Percentiles rank a stretch among this genome's conserved stretches.
phyloP scores from a whole-genome alignment of 1,140 invertebrate species.

The Andrena cerasifolii region DNA sequence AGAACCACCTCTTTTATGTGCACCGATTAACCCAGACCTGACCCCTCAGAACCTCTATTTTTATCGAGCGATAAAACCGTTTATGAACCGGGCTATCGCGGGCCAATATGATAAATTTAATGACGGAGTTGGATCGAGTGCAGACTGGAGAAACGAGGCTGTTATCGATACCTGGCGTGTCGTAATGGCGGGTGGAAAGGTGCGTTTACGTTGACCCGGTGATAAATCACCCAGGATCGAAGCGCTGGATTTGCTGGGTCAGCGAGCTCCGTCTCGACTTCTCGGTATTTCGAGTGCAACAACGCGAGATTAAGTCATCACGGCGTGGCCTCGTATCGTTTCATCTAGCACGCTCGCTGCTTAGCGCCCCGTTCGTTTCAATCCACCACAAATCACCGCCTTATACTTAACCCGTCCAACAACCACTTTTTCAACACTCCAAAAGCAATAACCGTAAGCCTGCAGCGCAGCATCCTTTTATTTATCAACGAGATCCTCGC shows the following conservation, averaged over 20 bases:
- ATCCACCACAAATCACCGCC: too few relatives aligned
- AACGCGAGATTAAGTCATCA: slow-evolving; percentile 32
- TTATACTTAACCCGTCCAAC: too few relatives aligned
- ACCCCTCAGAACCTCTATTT: not conserved
- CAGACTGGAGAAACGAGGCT: slow-evolving; percentile 8
- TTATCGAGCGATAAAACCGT: not conserved
- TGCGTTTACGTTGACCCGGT: slow-evolving; percentile 38
- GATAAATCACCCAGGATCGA: slow-evolving; percentile 48
- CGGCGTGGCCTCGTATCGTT: not conserved
- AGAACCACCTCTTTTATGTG: too few relatives aligned
- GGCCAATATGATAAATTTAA: not conserved
- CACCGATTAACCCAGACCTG: too few relatives aligned
- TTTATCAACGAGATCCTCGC: too few relatives aligned
- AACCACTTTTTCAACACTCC: too few relatives aligned
- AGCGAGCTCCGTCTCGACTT: slow-evolving; percentile 18
- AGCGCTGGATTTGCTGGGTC: slow-evolving; percentile 28
- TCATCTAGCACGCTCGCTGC: not conserved
- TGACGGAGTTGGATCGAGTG: not conserved
- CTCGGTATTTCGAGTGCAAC: slow-evolving; percentile 14
- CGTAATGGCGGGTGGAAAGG: slow-evolving; percentile 17
- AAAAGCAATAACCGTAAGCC: too few relatives aligned
- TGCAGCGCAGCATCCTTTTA: too few relatives aligned
- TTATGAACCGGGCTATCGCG: too few relatives aligned
- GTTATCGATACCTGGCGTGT: slow-evolving; percentile 3
- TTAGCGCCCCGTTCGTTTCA: not conserved